A percentile compares a stretch with the other conserved stretches of the same genome.
These are phyloP conservation scores for Melieria crassipennis DNA, from an alignment of 2,888 invertebrate species.

Conservation along the genomic window DNA sequence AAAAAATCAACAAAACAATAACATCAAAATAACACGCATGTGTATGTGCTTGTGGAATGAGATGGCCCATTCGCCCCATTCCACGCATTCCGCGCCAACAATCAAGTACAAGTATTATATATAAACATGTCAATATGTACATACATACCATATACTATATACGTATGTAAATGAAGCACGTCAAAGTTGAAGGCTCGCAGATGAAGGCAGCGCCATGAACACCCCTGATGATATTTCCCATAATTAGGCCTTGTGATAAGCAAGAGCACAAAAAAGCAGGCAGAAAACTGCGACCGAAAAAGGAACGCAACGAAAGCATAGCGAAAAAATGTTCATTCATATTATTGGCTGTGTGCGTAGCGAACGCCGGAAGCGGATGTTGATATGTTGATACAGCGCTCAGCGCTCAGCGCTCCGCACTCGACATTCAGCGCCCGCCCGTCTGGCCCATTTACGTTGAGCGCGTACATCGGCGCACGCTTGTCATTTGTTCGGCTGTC, in stretches of 20 bases:
- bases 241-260: conserved; percentile 32
- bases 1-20: neutral
- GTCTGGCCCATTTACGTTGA: neutral
- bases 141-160: conserved; percentile 5
- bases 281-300: conserved; percentile 51
- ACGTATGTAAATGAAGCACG: conserved; percentile 29
- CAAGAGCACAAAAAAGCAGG: conserved; percentile 53
- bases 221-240: conserved; percentile 28
- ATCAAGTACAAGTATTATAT: no score
- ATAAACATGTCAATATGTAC: neutral
- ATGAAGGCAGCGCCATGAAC: neutral
- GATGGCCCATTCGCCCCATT: no score
- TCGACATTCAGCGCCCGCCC: neutral
- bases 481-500: conserved; percentile 9
- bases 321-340: conserved; percentile 13
- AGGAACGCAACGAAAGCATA: conserved; percentile 4
- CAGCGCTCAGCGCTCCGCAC: neutral
- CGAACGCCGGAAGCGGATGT: conserved; percentile 43
- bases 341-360: conserved; percentile 8
- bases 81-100: no score
- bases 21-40: no score
- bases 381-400: conserved; percentile 34
- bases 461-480: neutral
- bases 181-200: conserved; percentile 10
- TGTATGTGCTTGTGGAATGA: no score